Base-by-base conservation (phyloP, 2,888 invertebrate species). In the Pristionchus mayeri region DNA sequence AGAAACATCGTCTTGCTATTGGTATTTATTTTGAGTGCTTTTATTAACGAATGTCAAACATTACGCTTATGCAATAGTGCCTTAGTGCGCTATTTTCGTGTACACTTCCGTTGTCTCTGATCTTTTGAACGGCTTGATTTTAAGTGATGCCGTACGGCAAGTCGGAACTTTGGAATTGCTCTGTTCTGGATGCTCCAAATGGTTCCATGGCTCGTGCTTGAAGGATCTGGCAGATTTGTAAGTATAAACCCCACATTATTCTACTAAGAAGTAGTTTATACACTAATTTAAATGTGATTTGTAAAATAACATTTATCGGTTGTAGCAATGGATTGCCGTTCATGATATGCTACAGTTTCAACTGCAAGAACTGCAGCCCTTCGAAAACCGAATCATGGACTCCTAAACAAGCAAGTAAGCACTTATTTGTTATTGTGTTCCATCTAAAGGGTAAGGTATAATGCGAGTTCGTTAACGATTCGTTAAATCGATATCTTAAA, bases 331-430 rank as follows among this genome's bases (percentile, higher is more conserved):
- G 92, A 1, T 86, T 92, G 30, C 88, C 91, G 4, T 92, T 92
- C 86, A 92, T 92, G 92, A 90, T 92, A 7, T 92, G 91, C 80
- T 92, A 92, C 83, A 86, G 85, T n/a, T 92, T 92, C 86, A 83
- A 87, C 24, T 92, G 92, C 85, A 87, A 89, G 44, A 88, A 90
- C 63, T 92, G 92, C 79, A 87, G 90, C 11, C 86, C 88, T 0
- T 84, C 86, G 6, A 89, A 88, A 44, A 63, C 84, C 30, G 91
- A 91, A 85, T 87, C 88, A 13, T 91, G 91, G 91, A 84, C 86
- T 16, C 86, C 90, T 1, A 91, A 90, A 52, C 90, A 90, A 87
- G 89, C 91, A 18, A 90, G 91, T 91, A 24, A 84, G 89, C 87
- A 83, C 75, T 71, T 76, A 11, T 0, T 37, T 48, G 11, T 40